phyloP scores from a whole-genome alignment of 23 tunicate species.

The Diplosoma virens region DNA sequence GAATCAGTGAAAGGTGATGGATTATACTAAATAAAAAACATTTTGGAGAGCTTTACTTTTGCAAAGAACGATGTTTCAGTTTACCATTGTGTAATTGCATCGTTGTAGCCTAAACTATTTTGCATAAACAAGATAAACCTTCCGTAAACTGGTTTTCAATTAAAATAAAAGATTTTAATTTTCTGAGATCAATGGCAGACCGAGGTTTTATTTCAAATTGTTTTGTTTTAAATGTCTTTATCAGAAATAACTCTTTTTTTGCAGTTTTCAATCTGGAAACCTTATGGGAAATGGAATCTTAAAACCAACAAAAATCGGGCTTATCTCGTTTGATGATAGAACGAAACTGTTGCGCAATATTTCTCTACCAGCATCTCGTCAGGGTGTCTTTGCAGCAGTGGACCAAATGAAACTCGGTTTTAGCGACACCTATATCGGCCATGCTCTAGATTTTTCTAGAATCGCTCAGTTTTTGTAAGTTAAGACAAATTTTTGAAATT shows the following conservation, averaged over 20 bases:
- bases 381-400: conserved; percentile 15
- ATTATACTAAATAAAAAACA: background rate
- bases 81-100: too few relatives aligned
- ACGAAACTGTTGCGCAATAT: conserved; percentile 41
- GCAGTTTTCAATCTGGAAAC: too few relatives aligned
- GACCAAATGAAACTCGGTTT: conserved; percentile 18
- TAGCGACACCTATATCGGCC: conserved; percentile 49
- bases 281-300: background rate
- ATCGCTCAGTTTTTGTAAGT: conserved; percentile 56
- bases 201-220: too few relatives aligned
- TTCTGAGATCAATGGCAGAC: too few relatives aligned
- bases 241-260: too few relatives aligned
- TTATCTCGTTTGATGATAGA: conserved; percentile 42
- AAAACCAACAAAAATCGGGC: conserved; percentile 34
- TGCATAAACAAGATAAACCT: too few relatives aligned
- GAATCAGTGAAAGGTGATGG: background rate
- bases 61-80: too few relatives aligned
- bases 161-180: too few relatives aligned
- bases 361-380: conserved; percentile 30
- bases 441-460: conserved; percentile 68
- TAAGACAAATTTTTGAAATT: background rate
- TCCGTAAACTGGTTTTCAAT: too few relatives aligned
- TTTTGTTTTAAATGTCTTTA: too few relatives aligned
- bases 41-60: background rate
- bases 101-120: too few relatives aligned